Base-by-base conservation (phyloP, 2,797 vertebrate species). In the Mormyrops boulengeri region DNA sequence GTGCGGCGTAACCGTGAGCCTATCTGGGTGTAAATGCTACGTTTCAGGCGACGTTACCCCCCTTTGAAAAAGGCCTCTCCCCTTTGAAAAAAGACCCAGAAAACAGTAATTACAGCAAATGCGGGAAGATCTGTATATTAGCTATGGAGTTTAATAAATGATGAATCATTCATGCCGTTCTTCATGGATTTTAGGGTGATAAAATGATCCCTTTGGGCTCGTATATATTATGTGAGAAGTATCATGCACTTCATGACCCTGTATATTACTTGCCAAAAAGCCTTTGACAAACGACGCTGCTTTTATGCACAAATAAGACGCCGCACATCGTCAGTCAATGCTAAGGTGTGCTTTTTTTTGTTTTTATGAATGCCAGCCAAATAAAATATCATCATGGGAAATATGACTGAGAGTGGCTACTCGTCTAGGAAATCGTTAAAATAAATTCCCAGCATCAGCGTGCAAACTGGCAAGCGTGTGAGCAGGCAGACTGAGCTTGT, bases 391-490 rank as follows among this genome's bases (percentile, higher is more conserved):
- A 12, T 44, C 73, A 38, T 80, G 73, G 73, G 73, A 80, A 80
- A 80, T 80, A 44, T 44, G 73, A 80, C 73, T 80, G 73, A 38
- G 38, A 50, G 44, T 85, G 41, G 47, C n/a, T 62, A 62, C 57
- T 11, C 3, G 19, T 49, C 14, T 62, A 95, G 94, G 92, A 92
- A 94, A 92, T 92, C 91, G 94, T 93, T 93, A 92, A 92, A 94
- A 95, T 95, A 93, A 94, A 96, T 94, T 94, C 93, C 44, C 92
- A 92, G 95, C 90, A 92, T 91, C 92, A 92, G 93, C 91, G 80
- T 87, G 62, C 92, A 92, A 91, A 91, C 92, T 66, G 14, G 44
- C 4, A 14, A 90, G 87, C 91, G 91, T 91, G 89, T 50, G 88
- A 94, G 91, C 93, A 92, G 92, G 91, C 90, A 85, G 89, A 50